Evolutionary conservation across 1,140 invertebrate genomes (phyloP), one percentile per base, ranked within the genome.

Genomic region (Drosophila asahinai): DNA sequence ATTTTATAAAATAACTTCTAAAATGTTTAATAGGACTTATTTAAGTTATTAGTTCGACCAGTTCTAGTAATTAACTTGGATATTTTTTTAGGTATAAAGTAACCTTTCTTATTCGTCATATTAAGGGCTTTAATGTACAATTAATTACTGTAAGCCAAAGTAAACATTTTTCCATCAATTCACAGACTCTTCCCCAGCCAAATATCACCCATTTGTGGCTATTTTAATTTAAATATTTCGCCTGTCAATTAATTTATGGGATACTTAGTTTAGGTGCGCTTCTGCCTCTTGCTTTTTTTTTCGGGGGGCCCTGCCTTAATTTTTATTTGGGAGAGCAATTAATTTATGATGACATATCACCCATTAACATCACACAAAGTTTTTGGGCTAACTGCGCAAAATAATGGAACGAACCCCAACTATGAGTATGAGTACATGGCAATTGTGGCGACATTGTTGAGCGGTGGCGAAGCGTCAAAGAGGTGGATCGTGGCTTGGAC

Each of bases 271-370:
- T 68, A 67, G 63, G 40, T 47, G 52, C 67, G 27, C 22, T 47
- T 19, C 52, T 55, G 33, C 14, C n/a, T 12, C 33, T 36, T 60
- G 9, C 11, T 68, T 38, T 55, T 38, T 38, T 14, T 47, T 19
- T 22, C 19, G 2, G 12, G 17, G 17, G 54, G 14, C 33, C 33
- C 52, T 55, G 38, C 67, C 42, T 63, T 33, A 51, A 64, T 77
- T 61, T 58, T 45, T 65, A 64, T 17, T 54, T 33, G 57, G 57
- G 43, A 60, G 45, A 52, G 64, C 66, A 86, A 82, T 86, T 86
- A 86, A 86, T 86, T 86, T 77, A 75, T 76, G 82, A 86, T 86
- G 83, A 86, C 83, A 86, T 72, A 67, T 82, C 68, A 17, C 17
- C 68, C 72, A 75, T 74, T 63, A 74, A 42, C 49, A 74, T 63